phyloP scores from a whole-genome alignment of 1,140 invertebrate species.

The Brachionus asplanchnoidis region DNA sequence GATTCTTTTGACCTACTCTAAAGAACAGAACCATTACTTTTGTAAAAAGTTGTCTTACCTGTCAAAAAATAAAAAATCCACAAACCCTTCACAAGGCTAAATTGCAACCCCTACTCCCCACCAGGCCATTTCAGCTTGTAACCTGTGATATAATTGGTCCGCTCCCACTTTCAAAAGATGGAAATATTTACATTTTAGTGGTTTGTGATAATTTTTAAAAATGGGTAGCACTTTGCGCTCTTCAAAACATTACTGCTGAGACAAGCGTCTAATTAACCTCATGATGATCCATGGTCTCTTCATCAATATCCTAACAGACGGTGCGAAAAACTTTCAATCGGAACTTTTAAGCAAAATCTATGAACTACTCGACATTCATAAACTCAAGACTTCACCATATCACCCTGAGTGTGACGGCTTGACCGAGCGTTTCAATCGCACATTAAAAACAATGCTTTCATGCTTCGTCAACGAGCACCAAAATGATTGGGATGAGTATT shows the following conservation, averaged over 20 bases:
- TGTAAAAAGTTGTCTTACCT: background rate
- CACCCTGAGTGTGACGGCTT: too few species aligned
- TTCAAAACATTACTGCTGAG: constrained; percentile 25
- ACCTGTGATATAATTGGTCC: too few species aligned
- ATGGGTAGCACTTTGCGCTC: constrained; percentile 50
- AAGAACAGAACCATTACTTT: background rate
- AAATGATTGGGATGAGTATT: too few species aligned
- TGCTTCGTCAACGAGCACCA: background rate
- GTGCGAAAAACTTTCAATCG: constrained; percentile 43
- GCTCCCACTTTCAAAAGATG: constrained; percentile 40
- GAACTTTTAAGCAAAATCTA: constrained; percentile 40
- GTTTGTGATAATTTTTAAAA: constrained; percentile 54
- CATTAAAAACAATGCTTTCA: constrained; percentile 7
- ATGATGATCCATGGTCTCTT: background rate
- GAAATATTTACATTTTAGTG: constrained; percentile 51
- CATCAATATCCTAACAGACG: background rate
- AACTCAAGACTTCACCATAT: constrained; percentile 41
- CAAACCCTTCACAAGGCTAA: background rate
- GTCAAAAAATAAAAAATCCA: constrained; percentile 30
- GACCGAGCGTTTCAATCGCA: constrained; percentile 7
- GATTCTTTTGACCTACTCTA: background rate
- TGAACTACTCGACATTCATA: background rate
- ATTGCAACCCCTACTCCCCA: background rate
- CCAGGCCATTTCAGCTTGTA: background rate
- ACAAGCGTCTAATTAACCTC: background rate